A percentile compares a stretch with the other conserved stretches of the same genome.
These are phyloP conservation scores for Archegozetes longisetosus DNA, from an alignment of 1,140 invertebrate species.

Conservation along the genomic window DNA sequence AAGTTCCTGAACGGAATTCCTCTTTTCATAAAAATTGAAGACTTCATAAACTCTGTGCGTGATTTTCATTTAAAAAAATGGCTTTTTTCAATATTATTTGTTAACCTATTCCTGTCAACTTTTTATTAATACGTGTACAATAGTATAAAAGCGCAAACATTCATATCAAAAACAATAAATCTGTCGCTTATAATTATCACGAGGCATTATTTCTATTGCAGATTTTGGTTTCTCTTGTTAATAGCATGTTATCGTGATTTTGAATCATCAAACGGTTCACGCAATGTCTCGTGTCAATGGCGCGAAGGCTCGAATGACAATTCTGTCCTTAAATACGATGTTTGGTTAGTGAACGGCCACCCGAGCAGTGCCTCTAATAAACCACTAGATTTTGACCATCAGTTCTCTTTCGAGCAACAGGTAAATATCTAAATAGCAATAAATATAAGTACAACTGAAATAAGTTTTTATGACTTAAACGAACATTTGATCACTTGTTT, in stretches of 20 bases:
- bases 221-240: constrained; percentile 89
- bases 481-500: too few species aligned
- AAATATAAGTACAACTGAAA: neutral
- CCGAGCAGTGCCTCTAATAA: constrained; percentile 59
- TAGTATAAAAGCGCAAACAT: too few species aligned
- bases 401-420: constrained; percentile 90
- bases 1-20: too few species aligned
- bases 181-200: too few species aligned
- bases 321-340: constrained; percentile 60
- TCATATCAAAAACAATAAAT: too few species aligned
- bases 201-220: constrained; percentile 32
- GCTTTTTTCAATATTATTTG: too few species aligned
- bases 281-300: constrained; percentile 48
- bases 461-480: too few species aligned
- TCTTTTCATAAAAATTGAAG: too few species aligned
- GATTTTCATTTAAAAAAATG: too few species aligned
- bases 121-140: too few species aligned
- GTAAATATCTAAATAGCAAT: constrained; percentile 23
- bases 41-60: too few species aligned
- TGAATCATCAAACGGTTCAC: neutral
- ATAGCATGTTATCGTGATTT: constrained; percentile 65
- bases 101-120: too few species aligned
- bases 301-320: constrained; percentile 35
- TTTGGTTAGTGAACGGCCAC: constrained; percentile 90
- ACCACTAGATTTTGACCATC: constrained; percentile 58